These are phyloP conservation scores for Tetraneura akinire DNA, from an alignment of 1,140 invertebrate species.

Conservation along the genomic window DNA sequence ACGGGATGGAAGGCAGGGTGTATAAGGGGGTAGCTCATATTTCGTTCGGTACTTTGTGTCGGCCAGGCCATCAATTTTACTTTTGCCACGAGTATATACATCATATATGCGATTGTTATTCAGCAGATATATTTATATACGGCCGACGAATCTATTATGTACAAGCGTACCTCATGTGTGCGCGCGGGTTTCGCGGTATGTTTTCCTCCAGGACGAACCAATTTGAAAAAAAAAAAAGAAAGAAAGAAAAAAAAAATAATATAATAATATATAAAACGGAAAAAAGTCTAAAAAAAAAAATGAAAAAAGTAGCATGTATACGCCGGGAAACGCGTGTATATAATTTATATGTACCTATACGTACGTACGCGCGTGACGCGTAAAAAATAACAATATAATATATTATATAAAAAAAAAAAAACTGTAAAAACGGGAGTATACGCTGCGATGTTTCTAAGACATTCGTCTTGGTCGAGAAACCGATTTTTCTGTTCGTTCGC, in stretches of 20 bases:
- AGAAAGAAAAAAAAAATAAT: too few species aligned
- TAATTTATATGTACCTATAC: too few species aligned
- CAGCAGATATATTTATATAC: constrained; percentile 36
- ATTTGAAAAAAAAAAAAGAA: constrained; percentile 29
- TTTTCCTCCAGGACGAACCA: constrained; percentile 23
- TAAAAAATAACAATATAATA: too few species aligned
- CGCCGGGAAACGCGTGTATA: not conserved
- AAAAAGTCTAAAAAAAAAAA: too few species aligned
- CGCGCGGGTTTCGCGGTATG: too few species aligned
- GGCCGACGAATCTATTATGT: constrained; percentile 50
- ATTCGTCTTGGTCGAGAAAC: constrained; percentile 43
- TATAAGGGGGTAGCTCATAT: constrained; percentile 30
- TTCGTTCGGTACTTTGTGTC: constrained; percentile 51
- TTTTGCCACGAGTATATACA: constrained; percentile 49
- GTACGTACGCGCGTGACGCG: not conserved
- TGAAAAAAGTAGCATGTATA: not conserved
- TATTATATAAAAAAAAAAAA: too few species aligned
- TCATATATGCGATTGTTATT: constrained; percentile 50
- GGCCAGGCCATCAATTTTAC: constrained; percentile 50
- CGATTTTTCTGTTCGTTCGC: constrained; percentile 21
- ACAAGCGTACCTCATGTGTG: constrained; percentile 41
- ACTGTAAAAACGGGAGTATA: too few species aligned
- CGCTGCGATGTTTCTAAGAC: too few species aligned
- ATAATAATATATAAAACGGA: too few species aligned
- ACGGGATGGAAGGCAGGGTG: not conserved